These are phyloP conservation scores for Onchidella celtica DNA, from an alignment of 2,888 invertebrate species.

Conservation along the genomic window DNA sequence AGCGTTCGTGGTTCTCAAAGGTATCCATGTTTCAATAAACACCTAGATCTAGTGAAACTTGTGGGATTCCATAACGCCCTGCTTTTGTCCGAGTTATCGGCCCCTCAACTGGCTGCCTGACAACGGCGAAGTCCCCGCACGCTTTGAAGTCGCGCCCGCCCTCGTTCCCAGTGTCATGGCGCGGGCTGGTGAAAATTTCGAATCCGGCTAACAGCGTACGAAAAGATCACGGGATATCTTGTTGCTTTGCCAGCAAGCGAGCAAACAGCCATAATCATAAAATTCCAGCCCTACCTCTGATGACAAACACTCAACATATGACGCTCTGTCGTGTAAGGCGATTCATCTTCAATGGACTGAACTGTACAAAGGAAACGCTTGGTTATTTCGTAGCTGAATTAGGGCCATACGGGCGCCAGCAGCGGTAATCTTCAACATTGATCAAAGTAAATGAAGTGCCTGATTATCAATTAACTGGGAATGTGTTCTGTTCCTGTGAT, in stretches of 20 bases:
- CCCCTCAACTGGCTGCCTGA: background rate
- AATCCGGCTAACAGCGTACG: background rate
- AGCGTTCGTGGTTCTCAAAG: too few species aligned
- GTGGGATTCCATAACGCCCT: background rate
- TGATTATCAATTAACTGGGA: too few species aligned
- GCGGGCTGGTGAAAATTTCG: background rate
- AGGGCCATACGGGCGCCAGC: too few species aligned
- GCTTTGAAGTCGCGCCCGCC: background rate
- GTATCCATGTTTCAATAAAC: too few species aligned
- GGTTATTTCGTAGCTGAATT: too few species aligned
- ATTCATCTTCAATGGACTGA: too few species aligned
- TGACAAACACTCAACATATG: background rate
- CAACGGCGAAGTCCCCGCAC: background rate
- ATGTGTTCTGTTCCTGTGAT: too few species aligned
- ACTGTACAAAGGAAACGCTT: too few species aligned
- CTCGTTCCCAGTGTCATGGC: background rate
- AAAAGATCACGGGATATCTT: background rate
- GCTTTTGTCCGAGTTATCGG: background rate
- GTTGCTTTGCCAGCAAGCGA: background rate
- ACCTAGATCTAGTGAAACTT: background rate
- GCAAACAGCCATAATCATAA: background rate
- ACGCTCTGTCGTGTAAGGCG: background rate
- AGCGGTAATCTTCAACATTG: too few species aligned
- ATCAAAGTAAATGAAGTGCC: too few species aligned
- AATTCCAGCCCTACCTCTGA: background rate